Evolutionary conservation across 2,888 invertebrate genomes (phyloP).

Genomic region (Didymodactylos carnosus): DNA sequence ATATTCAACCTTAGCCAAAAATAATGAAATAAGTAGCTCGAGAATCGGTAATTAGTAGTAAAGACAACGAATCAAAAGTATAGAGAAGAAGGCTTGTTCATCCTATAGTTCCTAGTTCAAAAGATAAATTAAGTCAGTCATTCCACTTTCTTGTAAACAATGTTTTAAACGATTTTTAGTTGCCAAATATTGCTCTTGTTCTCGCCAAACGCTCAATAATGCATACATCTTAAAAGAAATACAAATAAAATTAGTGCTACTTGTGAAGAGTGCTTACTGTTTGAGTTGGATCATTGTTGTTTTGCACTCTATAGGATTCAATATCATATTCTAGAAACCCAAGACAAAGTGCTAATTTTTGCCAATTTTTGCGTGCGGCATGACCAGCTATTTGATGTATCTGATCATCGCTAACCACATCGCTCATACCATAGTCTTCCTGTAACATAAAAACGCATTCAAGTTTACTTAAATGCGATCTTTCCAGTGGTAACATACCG

Average conservation of each 20-base stretch:
- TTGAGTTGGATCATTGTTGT: not conserved
- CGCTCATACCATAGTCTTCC: not conserved
- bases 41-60: too few relatives aligned
- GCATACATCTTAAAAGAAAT: not conserved
- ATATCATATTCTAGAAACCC: slow-evolving; percentile 8
- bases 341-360: not conserved
- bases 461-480: not conserved
- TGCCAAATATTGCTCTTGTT: slow-evolving; percentile 1
- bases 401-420: not conserved
- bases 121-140: slow-evolving; percentile 1
- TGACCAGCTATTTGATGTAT: not conserved
- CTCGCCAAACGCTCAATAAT: slow-evolving; percentile 5
- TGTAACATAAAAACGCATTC: not conserved
- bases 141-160: slow-evolving; percentile 2
- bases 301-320: not conserved
- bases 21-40: too few relatives aligned
- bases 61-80: too few relatives aligned
- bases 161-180: slow-evolving; percentile 1
- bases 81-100: too few relatives aligned
- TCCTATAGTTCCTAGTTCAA: too few relatives aligned
- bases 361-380: slow-evolving; percentile 1
- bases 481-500: not conserved
- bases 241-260: not conserved
- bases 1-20: too few relatives aligned
- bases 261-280: not conserved